phyloP scores from a whole-genome alignment of 2,888 invertebrate species.

The Amphipoea lucens region DNA sequence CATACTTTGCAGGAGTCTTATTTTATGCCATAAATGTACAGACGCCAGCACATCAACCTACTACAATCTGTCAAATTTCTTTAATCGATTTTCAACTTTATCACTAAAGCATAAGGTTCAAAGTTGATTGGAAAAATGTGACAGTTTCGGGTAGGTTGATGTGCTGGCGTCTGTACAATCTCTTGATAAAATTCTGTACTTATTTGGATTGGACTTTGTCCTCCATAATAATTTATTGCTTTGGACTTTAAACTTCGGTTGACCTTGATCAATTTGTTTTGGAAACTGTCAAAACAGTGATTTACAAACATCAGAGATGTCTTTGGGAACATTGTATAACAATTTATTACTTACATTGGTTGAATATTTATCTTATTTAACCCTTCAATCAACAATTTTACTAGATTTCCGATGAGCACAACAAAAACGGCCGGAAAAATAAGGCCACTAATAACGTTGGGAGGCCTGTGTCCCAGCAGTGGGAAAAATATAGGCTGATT shows the following conservation, averaged over 20 bases:
- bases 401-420: not conserved
- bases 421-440: not conserved
- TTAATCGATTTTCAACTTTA: no score
- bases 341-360: not conserved
- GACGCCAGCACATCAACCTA: no score
- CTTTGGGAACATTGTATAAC: not conserved
- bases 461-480: no score
- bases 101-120: no score
- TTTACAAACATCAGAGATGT: not conserved
- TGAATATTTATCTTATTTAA: not conserved
- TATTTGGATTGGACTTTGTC: conserved; percentile 8
- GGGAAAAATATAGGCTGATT: no score
- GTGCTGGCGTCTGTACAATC: no score
- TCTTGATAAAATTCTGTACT: conserved; percentile 13
- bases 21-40: not conserved
- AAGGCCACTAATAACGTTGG: no score
- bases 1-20: not conserved
- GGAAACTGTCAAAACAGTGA: not conserved
- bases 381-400: not conserved
- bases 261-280: conserved; percentile 3
- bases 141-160: no score
- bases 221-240: not conserved
- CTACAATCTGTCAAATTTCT: no score
- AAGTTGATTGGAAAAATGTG: no score
- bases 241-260: not conserved